Percentiles rank a stretch among this genome's conserved stretches.
Conservation (phyloP, 2,113 vertebrate genomes). For the Gnathonemus echidnorhynchus region DNA sequence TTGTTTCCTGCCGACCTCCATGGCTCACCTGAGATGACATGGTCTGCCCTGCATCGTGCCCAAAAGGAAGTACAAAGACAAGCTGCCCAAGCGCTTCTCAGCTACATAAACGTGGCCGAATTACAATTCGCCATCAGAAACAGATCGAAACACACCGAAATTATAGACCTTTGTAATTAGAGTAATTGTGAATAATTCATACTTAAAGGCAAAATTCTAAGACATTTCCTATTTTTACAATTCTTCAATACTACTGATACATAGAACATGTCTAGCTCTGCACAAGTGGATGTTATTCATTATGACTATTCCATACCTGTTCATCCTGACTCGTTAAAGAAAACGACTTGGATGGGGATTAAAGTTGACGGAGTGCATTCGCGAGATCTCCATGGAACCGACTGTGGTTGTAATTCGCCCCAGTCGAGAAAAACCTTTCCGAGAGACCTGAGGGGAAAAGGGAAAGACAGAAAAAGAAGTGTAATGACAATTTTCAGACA, state of each 20-base stretch:
- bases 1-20: background rate
- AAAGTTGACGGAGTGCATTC: background rate
- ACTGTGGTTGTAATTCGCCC: background rate
- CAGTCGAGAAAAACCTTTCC: background rate
- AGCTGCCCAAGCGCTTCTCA: background rate
- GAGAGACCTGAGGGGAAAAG: background rate
- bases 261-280: background rate
- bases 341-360: background rate
- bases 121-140: background rate
- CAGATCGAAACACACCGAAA: background rate
- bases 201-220: background rate
- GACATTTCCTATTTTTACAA: background rate
- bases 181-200: background rate
- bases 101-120: background rate
- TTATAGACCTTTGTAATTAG: background rate
- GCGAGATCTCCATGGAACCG: background rate
- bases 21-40: background rate
- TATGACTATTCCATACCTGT: background rate
- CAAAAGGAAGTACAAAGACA: background rate
- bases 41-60: background rate
- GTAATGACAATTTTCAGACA: slow-evolving; percentile 35
- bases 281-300: background rate
- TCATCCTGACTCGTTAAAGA: background rate
- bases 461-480: slow-evolving; percentile 1
- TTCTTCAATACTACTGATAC: background rate